phyloP scores from a whole-genome alignment of 2,797 vertebrate species.

The Anas bahamensis region DNA sequence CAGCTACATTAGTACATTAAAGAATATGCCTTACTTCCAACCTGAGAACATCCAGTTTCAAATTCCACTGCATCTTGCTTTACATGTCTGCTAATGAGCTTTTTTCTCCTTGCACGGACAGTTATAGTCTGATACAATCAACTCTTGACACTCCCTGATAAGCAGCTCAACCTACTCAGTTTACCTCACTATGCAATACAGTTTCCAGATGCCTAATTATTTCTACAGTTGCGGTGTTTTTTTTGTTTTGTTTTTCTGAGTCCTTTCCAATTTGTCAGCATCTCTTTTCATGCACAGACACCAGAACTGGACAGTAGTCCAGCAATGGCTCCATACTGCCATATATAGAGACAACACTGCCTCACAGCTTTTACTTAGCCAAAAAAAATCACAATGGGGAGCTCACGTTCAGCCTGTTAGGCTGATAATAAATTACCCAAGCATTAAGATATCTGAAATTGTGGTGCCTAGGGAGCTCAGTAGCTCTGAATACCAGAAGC shows the following conservation, averaged over 20 bases:
- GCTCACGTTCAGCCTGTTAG: background rate
- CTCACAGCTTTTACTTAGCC: background rate
- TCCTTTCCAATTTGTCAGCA: background rate
- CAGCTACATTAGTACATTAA: background rate
- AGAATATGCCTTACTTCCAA: background rate
- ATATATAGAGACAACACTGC: background rate
- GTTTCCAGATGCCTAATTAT: background rate
- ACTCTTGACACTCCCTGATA: background rate
- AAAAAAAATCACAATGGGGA: background rate
- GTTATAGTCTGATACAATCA: background rate
- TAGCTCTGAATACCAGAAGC: background rate
- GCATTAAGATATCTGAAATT: background rate
- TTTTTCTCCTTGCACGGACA: background rate
- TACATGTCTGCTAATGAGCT: background rate
- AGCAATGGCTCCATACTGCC: background rate
- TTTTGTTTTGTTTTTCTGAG: background rate
- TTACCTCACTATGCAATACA: background rate
- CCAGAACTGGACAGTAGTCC: background rate
- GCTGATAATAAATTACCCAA: background rate
- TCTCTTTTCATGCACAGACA: background rate
- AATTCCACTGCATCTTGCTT: background rate
- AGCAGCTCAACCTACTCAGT: background rate
- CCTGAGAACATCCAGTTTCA: background rate
- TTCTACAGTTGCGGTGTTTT: background rate
- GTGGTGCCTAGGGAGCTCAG: background rate